These are phyloP conservation scores for Xestia xanthographa DNA, from an alignment of 2,888 invertebrate species.

Conservation along the genomic window DNA sequence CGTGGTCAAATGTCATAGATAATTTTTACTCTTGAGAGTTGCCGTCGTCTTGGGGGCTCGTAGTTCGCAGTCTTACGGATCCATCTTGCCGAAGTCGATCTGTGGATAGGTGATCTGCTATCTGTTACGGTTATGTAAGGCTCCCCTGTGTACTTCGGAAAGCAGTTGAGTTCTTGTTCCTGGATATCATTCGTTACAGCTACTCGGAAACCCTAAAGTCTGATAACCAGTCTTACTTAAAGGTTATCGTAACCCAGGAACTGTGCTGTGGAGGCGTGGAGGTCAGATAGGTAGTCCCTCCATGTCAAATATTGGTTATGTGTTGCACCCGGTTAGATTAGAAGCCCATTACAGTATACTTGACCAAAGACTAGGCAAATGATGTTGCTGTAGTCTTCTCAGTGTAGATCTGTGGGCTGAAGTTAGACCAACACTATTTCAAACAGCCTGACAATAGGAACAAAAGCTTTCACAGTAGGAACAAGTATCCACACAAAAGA, in stretches of 20 bases:
- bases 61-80: background rate
- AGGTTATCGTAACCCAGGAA: background rate
- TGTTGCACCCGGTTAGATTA: background rate
- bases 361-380: background rate
- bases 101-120: background rate
- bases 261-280: background rate
- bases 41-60: background rate
- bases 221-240: background rate
- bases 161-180: background rate
- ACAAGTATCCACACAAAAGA: background rate
- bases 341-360: background rate
- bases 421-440: background rate
- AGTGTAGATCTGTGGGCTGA: background rate
- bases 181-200: background rate
- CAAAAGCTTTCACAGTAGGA: background rate
- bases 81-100: background rate
- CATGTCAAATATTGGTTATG: background rate
- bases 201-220: background rate
- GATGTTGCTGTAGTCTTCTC: background rate
- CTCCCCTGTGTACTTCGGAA: background rate
- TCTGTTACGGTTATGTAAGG: background rate
- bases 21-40: background rate
- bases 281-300: background rate
- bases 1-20: conserved; percentile 38
- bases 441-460: background rate